Conservation (phyloP, 1,140 invertebrate genomes). For the Riptortus pedestris region DNA sequence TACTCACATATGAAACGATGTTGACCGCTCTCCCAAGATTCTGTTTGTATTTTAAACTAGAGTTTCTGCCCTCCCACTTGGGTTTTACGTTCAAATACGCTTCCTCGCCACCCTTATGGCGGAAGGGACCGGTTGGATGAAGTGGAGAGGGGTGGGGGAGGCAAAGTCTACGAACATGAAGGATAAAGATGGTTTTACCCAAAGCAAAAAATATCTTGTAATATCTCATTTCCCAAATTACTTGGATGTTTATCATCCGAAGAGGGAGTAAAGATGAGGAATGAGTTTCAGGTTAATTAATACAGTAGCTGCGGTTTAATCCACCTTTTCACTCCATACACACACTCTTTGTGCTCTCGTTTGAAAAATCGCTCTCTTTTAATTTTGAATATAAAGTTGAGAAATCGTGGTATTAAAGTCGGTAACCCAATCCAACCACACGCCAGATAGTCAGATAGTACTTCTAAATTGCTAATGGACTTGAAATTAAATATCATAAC, state of each 20-base stretch:
- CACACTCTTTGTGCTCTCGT: too few species aligned
- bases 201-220: not conserved
- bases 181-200: not conserved
- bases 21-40: slow-evolving; percentile 23
- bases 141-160: not conserved
- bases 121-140: too few species aligned
- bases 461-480: too few species aligned
- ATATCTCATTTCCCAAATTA: not conserved
- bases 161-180: not conserved
- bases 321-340: too few species aligned
- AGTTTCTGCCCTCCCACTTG: slow-evolving; percentile 1
- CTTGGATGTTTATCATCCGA: not conserved
- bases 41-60: slow-evolving; percentile 23
- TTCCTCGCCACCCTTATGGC: not conserved
- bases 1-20: slow-evolving; percentile 26
- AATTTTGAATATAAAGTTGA: too few species aligned
- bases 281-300: not conserved
- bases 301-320: too few species aligned
- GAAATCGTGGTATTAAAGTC: too few species aligned
- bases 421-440: too few species aligned
- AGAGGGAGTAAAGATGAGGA: not conserved
- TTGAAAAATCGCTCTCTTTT: too few species aligned
- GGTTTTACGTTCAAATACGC: not conserved
- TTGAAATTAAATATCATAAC: too few species aligned
- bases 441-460: too few species aligned